Percentiles rank a stretch among this genome's conserved stretches.
phyloP scores from a whole-genome alignment of 2,888 invertebrate genomes.

The Tineola bisselliella region DNA sequence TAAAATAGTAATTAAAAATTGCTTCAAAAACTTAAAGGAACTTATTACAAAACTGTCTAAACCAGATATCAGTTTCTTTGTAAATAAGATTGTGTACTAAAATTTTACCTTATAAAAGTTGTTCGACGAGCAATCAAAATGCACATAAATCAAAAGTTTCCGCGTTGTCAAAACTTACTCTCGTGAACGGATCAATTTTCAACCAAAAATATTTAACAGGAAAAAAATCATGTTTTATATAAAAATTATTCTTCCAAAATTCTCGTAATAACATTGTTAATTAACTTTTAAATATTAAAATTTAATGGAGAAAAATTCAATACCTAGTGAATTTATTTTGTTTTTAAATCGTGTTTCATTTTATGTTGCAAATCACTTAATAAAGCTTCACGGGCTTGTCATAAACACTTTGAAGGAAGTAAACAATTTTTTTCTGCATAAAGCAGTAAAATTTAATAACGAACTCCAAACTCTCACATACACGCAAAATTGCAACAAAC shows the following conservation, averaged over 20 bases:
- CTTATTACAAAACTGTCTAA: constrained; percentile 14
- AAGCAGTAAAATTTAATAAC: constrained; percentile 1
- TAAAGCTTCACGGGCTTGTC: background rate
- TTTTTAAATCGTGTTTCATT: background rate
- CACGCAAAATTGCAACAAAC: background rate
- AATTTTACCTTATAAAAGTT: constrained; percentile 30
- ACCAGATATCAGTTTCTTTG: constrained; percentile 28
- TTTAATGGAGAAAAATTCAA: no score
- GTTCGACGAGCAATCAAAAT: constrained; percentile 34
- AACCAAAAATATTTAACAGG: background rate
- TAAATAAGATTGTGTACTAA: constrained; percentile 17
- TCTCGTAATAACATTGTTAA: no score
- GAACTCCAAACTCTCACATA: background rate
- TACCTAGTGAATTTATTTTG: no score
- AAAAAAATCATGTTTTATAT: background rate
- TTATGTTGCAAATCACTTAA: background rate
- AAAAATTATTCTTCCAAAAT: no score
- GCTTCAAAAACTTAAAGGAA: background rate
- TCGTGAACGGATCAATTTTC: background rate
- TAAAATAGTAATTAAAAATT: background rate
- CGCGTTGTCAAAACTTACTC: constrained; percentile 22
- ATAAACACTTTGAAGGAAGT: background rate
- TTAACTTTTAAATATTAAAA: no score
- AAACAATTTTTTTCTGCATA: background rate
- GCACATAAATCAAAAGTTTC: constrained; percentile 52